Base-by-base conservation (phyloP, 2,797 vertebrate species). In the Tragopan temminckii region DNA sequence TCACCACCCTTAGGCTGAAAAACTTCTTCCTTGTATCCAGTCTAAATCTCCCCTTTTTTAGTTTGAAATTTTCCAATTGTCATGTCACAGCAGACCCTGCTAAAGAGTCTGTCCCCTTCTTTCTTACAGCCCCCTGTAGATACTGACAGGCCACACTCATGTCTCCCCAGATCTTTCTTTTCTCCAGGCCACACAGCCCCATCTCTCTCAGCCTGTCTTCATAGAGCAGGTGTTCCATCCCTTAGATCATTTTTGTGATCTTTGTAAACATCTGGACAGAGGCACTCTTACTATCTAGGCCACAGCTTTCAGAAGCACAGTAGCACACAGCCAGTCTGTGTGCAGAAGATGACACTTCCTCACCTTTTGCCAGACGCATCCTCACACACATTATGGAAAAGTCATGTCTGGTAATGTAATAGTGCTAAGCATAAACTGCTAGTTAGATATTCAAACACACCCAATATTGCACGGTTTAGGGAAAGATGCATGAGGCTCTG, bases 361-460 rank as follows among this genome's bases (percentile, higher is more conserved):
- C 67, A 29, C 40, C 69, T 92, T 95, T 92, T 63, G 92, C 64
- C 77, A 94, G 77, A 62, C 35, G 2, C 5, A 92, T 59, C 35
- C 61, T 85, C 62, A 38, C 67, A 50, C n/a, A 38, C 8, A 5
- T 57, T 45, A 69, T 40, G 35, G 78, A 86, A 89, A 89, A 62
- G 38, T 58, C 53, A 79, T 42, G 40, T 63, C 75, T 82, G 76
- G 40, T 69, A 82, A 77, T 9, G 8, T 53, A 91, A 77, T 38
- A 77, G 55, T 15, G 35, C 31, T 40, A 61, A 88, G 43, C 50
- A 93, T 35, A 84, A 88, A 79, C 35, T 77, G 70, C 66, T 91
- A 80, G 71, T 85, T 72, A 89, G 81, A 79, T 75, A 74, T 92
- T 89, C 89, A 93, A 83, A 91, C 35, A 85, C 79, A 90, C 69